Evolutionary conservation across 2,797 vertebrate species (phyloP), one percentile per base, ranked within the genome.

Genomic region (Syndactyla subalaris): DNA sequence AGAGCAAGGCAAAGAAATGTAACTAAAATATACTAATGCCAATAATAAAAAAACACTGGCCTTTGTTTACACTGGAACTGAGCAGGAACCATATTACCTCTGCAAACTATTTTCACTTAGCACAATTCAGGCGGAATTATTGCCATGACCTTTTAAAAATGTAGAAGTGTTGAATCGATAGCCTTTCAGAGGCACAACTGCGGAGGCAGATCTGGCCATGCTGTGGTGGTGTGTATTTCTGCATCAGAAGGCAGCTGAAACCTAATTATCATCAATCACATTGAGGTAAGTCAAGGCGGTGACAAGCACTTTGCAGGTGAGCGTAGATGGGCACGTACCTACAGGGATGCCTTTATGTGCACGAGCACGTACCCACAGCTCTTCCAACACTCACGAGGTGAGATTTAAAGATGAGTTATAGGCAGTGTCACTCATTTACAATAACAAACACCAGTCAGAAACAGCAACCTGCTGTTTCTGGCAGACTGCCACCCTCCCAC

Each of bases 121-220:
- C 97, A 97, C 97, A 94, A 95, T 97, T 96, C 97, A 95, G 97
- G 97, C 73, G 75, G 97, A 98, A 98, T 98, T 97, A 98, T 97
- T 97, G 97, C 97, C 95, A 5, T 97, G 98, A 98, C 98, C 98
- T 98, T 98, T 98, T 97, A 96, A 97, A 98, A 98, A 97, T 51
- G 96, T 95, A 87, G 92, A 96, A 96, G 97, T 86, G 41, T 46
- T 38, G 96, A 97, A 97, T 98, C 97, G 90, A 98, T 98, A 98
- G 95, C 93, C 97, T 97, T 97, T 95, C 96, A 89, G 96, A 96
- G 92, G 97, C 97, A 97, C 75, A 66, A 78, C 81, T 70, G 92
- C 71, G 1, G 91, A 89, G 96, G 96, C 96, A 91, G 97, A 95
- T 97, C 91, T 66, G 94, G 94, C 97, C 90, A 26, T 16, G 91